These are phyloP conservation scores for Dromius quadrimaculatus DNA, from an alignment of 2,888 invertebrate species.

Conservation along the genomic window DNA sequence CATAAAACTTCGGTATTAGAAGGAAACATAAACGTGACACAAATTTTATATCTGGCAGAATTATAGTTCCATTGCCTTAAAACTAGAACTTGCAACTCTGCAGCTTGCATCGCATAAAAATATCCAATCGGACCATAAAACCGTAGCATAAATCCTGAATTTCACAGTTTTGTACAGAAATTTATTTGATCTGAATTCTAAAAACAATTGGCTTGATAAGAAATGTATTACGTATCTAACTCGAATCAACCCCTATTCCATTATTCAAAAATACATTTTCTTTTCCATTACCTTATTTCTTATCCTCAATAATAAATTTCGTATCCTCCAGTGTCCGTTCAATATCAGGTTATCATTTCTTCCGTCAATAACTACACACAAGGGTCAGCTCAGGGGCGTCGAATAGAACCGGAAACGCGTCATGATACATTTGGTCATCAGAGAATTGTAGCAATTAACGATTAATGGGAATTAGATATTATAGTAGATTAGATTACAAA, in stretches of 20 bases:
- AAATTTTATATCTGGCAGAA: not conserved
- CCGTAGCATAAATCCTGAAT: not conserved
- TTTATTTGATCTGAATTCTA: not conserved
- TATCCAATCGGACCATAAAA: not conserved
- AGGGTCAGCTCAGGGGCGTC: not conserved
- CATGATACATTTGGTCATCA: no score
- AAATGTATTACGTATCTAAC: no score
- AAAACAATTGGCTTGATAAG: no score
- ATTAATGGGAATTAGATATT: no score
- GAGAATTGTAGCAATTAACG: no score
- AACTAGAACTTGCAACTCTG: constrained; percentile 1
- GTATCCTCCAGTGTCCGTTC: constrained; percentile 12
- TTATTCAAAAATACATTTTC: constrained; percentile 29
- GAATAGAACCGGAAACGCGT: not conserved
- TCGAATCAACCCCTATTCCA: not conserved
- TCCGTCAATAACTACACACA: constrained; percentile 20
- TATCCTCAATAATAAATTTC: constrained; percentile 23
- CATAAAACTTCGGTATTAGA: not conserved
- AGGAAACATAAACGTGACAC: not conserved
- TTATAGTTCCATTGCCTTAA: not conserved
- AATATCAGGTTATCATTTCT: constrained; percentile 40
- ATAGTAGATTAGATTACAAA: no score
- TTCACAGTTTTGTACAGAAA: not conserved
- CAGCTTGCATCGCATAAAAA: constrained; percentile 14
- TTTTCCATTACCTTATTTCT: not conserved